A percentile compares a stretch with the other conserved stretches of the same genome.
phyloP scores from a whole-genome alignment of 2,888 invertebrate species.

The Lepidocyrtinus sp. region DNA sequence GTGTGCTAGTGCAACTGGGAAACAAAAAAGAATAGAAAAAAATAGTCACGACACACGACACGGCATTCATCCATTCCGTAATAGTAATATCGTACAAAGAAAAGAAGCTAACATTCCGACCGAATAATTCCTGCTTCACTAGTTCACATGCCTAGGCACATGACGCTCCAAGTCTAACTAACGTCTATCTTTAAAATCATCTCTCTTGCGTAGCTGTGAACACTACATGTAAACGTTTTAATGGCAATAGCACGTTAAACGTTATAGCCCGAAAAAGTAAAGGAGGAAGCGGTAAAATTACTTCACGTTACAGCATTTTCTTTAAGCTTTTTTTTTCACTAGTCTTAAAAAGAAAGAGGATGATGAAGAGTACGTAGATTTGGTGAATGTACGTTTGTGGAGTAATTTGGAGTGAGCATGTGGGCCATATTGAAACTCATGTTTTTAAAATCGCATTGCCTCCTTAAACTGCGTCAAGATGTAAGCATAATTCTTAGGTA shows the following conservation, averaged over 20 bases:
- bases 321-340: neutral
- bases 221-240: slow-evolving; percentile 23
- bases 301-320: slow-evolving; percentile 21
- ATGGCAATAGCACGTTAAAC: slow-evolving; percentile 40
- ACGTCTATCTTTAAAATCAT: neutral
- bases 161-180: neutral
- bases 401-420: neutral
- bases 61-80: slow-evolving; percentile 48
- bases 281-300: slow-evolving; percentile 26
- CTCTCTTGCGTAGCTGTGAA: neutral
- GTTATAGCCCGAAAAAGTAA: slow-evolving; percentile 27
- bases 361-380: too few relatives aligned
- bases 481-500: neutral
- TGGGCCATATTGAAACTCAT: slow-evolving; percentile 40
- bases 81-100: slow-evolving; percentile 22
- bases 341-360: too few relatives aligned
- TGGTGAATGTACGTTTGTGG: neutral
- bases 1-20: neutral
- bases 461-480: neutral
- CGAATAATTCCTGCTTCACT: slow-evolving; percentile 32
- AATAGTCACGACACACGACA: slow-evolving; percentile 38
- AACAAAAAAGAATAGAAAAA: slow-evolving; percentile 20
- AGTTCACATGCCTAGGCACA: slow-evolving; percentile 17
- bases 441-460: neutral
- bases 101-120: slow-evolving; percentile 17